Percentiles rank a stretch among this genome's conserved stretches.
phyloP scores from a whole-genome alignment of 1,140 invertebrate genomes.

The Leguminivora glycinivorella region DNA sequence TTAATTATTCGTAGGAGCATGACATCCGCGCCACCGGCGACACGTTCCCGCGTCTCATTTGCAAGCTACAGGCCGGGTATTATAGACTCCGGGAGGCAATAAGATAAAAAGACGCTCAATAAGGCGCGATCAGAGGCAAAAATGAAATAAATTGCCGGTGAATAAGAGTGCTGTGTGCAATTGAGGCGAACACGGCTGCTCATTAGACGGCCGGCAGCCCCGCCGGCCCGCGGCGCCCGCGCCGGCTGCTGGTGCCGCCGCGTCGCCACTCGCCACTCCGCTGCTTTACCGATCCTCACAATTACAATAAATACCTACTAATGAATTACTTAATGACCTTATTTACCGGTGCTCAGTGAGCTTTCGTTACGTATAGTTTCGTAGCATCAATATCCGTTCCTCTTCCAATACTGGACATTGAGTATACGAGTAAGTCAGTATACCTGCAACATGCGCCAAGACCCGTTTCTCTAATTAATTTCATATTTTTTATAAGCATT shows the following conservation, averaged over 20 bases:
- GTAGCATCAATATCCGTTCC: too few relatives aligned
- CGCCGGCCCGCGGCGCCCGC: conserved; percentile 36
- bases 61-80: conserved; percentile 76
- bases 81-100: conserved; percentile 76
- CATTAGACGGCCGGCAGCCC: conserved; percentile 58
- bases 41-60: conserved; percentile 74
- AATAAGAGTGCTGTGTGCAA: conserved; percentile 76
- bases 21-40: conserved; percentile 62
- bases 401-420: too few relatives aligned
- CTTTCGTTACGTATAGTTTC: not conserved
- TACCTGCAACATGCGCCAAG: too few relatives aligned
- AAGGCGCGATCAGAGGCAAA: conserved; percentile 77
- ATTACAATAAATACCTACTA: conserved; percentile 44
- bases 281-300: conserved; percentile 32
- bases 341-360: not conserved
- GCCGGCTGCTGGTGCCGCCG: conserved; percentile 31
- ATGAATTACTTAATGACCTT: conserved; percentile 24
- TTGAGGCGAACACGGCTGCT: conserved; percentile 75
- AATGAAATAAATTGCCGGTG: conserved; percentile 78
- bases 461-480: too few relatives aligned
- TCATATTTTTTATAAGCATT: too few relatives aligned
- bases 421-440: too few relatives aligned
- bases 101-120: conserved; percentile 76
- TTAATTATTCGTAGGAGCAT: conserved; percentile 74
- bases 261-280: conserved; percentile 27